These are phyloP conservation scores for Caenorhabditis latens DNA, from an alignment of 1,140 invertebrate species.

Conservation along the genomic window DNA sequence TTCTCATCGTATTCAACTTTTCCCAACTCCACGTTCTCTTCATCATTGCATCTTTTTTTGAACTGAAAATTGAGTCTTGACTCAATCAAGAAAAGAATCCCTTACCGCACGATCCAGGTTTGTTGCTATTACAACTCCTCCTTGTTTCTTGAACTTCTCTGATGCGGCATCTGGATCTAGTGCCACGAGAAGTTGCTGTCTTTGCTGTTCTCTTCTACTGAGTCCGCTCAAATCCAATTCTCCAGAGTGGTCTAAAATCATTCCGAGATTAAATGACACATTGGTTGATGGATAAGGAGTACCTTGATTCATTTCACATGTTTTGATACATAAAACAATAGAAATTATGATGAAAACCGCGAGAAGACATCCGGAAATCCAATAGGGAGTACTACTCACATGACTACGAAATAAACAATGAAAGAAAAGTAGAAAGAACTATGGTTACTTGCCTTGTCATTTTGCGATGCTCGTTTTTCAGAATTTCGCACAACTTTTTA, in stretches of 20 bases:
- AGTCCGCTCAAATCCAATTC: not conserved
- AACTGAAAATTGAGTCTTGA: not conserved
- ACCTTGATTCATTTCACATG: not conserved
- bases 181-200: not conserved
- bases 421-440: no score
- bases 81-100: no score
- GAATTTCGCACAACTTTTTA: not conserved
- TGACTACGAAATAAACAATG: not conserved
- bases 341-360: not conserved
- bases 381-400: not conserved
- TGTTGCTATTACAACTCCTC: constrained; percentile 3
- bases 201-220: not conserved
- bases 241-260: not conserved
- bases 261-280: not conserved
- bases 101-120: not conserved
- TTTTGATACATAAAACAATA: not conserved
- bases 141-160: not conserved
- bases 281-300: not conserved
- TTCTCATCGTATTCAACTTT: not conserved
- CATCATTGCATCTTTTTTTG: not conserved
- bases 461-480: not conserved
- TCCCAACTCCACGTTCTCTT: not conserved
- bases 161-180: constrained; percentile 9
- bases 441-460: no score
- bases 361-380: not conserved